Conservation (phyloP, 2,888 invertebrate species). For the Timema podura region DNA sequence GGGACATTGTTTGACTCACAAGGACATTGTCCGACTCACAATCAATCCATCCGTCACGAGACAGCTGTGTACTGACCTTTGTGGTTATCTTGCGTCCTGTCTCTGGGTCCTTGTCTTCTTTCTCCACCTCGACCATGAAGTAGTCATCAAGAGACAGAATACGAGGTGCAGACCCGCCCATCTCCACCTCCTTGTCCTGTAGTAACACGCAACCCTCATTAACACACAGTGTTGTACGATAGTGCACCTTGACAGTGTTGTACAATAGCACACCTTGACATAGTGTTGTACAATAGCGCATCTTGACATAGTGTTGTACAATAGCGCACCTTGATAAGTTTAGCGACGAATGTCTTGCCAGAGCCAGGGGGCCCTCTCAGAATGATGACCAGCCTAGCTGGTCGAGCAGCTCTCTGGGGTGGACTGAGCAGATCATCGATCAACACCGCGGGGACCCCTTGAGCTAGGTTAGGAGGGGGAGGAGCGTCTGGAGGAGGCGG, state of each 20-base stretch:
- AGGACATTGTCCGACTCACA: too few relatives aligned
- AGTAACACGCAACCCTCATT: slow-evolving; percentile 25
- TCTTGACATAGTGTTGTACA: neutral
- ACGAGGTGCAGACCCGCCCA: slow-evolving; percentile 83
- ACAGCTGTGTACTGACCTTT: slow-evolving; percentile 46
- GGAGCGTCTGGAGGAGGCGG: slow-evolving; percentile 25
- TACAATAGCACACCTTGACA: neutral
- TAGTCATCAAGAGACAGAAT: slow-evolving; percentile 94
- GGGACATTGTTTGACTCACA: too few relatives aligned
- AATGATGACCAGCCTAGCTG: slow-evolving; percentile 76
- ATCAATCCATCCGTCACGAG: neutral
- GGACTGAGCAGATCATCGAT: slow-evolving; percentile 79
- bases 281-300: too few relatives aligned
- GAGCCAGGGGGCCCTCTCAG: slow-evolving; percentile 91
- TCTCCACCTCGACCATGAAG: slow-evolving; percentile 84
- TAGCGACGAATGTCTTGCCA: slow-evolving; percentile 88
- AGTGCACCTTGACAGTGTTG: too few relatives aligned
- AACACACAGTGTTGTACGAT: too few relatives aligned
- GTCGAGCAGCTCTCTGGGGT: slow-evolving; percentile 77
- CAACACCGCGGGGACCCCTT: slow-evolving; percentile 43
- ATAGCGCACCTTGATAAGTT: slow-evolving; percentile 68
- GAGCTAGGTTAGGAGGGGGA: slow-evolving; percentile 21
- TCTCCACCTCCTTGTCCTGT: slow-evolving; percentile 69
- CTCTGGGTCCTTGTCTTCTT: slow-evolving; percentile 62
- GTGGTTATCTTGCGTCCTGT: slow-evolving; percentile 66